Evolutionary conservation across 2,888 invertebrate genomes (phyloP).

Genomic region (Metopia argyrocephala): DNA sequence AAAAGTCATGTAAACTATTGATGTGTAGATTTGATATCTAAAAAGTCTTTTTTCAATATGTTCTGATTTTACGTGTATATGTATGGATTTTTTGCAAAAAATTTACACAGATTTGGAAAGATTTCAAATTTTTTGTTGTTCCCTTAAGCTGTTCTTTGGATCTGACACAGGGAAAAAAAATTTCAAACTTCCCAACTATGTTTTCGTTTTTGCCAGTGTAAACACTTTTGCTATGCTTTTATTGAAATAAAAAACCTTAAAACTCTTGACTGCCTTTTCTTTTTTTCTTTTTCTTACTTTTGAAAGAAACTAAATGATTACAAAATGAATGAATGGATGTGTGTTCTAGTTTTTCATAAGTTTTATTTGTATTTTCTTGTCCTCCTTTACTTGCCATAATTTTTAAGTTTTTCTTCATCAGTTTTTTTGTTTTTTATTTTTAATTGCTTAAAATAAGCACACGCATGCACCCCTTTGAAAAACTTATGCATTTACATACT

Average conservation of each 20-base stretch:
- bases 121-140: too few relatives aligned
- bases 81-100: too few relatives aligned
- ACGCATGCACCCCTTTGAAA: not conserved
- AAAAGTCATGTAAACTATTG: too few relatives aligned
- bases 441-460: conserved; percentile 49
- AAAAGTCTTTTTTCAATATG: too few relatives aligned
- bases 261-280: not conserved
- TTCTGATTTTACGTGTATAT: too few relatives aligned
- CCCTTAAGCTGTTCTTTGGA: too few relatives aligned
- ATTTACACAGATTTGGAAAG: too few relatives aligned
- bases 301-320: conserved; percentile 27
- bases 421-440: conserved; percentile 35
- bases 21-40: too few relatives aligned
- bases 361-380: not conserved
- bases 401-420: conserved; percentile 1
- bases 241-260: not conserved
- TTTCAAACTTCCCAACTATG: not conserved
- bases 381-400: not conserved
- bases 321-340: conserved; percentile 33
- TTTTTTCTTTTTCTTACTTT: not conserved
- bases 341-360: conserved; percentile 39
- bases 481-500: not conserved
- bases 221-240: not conserved
- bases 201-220: not conserved
- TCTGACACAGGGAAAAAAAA: too few relatives aligned